Evolutionary conservation across 1,140 invertebrate genomes (phyloP).

Genomic region (Papilio aristodemus): DNA sequence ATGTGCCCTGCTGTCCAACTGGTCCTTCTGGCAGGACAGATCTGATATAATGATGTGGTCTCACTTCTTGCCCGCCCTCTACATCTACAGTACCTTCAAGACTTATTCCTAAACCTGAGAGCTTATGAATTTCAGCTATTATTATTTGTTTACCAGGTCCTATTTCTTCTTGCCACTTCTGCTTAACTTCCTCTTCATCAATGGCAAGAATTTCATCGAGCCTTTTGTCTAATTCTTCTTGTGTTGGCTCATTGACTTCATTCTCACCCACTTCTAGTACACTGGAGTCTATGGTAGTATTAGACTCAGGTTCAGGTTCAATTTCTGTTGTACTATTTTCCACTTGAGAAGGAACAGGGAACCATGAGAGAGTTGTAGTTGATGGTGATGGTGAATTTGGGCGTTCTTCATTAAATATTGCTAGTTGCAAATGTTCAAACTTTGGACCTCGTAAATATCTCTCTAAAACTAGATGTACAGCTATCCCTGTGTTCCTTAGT

Average conservation of each 20-base stretch:
- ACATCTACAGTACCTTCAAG: slow-evolving; percentile 96
- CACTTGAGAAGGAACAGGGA: slow-evolving; percentile 82
- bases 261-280: slow-evolving; percentile 77
- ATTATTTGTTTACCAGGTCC: slow-evolving; percentile 86
- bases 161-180: slow-evolving; percentile 88
- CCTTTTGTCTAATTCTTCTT: slow-evolving; percentile 80
- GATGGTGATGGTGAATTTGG: slow-evolving; percentile 85
- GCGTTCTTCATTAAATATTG: slow-evolving; percentile 86
- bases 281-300: slow-evolving; percentile 83
- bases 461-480: slow-evolving; percentile 89
- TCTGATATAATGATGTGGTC: slow-evolving; percentile 92
- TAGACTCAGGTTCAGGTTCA: slow-evolving; percentile 84
- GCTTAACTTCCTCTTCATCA: slow-evolving; percentile 80
- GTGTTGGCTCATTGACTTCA: slow-evolving; percentile 77
- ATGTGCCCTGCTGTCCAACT: slow-evolving; percentile 88
- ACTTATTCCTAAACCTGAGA: slow-evolving; percentile 93
- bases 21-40: slow-evolving; percentile 93
- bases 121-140: slow-evolving; percentile 91
- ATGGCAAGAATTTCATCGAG: slow-evolving; percentile 81
- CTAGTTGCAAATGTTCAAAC: slow-evolving; percentile 93
- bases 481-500: slow-evolving; percentile 89
- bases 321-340: slow-evolving; percentile 82
- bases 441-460: slow-evolving; percentile 93
- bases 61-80: slow-evolving; percentile 89
- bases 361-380: slow-evolving; percentile 88